Evolutionary conservation across 2,888 invertebrate species (phyloP).

Genomic region (Cheilosia scutellata): DNA sequence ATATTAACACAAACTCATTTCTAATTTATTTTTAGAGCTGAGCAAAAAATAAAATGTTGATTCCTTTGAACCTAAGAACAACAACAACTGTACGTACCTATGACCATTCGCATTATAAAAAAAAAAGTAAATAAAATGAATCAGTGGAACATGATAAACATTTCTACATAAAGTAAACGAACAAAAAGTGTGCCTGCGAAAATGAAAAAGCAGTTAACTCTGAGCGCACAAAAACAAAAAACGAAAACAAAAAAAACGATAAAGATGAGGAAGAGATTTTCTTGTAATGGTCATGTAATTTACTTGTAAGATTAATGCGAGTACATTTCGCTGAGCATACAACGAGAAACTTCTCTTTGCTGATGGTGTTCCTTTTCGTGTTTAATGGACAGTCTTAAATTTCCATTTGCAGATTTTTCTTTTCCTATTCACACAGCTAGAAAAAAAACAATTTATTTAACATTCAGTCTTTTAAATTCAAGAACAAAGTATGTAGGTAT

Average conservation of each 20-base stretch:
- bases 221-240: constrained; percentile 41
- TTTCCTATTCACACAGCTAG: constrained; percentile 14
- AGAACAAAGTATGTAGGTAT: neutral
- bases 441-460: constrained; percentile 16
- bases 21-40: constrained; percentile 65
- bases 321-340: constrained; percentile 69
- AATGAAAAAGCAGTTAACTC: constrained; percentile 71
- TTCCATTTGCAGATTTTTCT: constrained; percentile 70
- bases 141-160: constrained; percentile 65
- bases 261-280: constrained; percentile 72
- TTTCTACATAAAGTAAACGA: constrained; percentile 53
- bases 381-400: constrained; percentile 74
- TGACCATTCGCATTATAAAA: constrained; percentile 46
- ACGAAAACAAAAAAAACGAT: constrained; percentile 64
- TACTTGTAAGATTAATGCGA: constrained; percentile 75
- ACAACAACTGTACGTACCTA: too few relatives aligned
- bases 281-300: constrained; percentile 75
- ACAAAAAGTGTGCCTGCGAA: constrained; percentile 49
- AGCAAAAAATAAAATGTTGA: constrained; percentile 18
- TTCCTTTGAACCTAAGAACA: constrained; percentile 47
- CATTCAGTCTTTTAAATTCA: constrained; percentile 41
- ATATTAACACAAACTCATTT: constrained; percentile 62
- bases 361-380: constrained; percentile 71
- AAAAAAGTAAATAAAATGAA: constrained; percentile 66
- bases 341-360: constrained; percentile 54